A percentile compares a stretch with the other conserved stretches of the same genome.
These are phyloP conservation scores for Caenorhabditis sinica DNA, from an alignment of 2,888 invertebrate genomes.

Conservation along the genomic window DNA sequence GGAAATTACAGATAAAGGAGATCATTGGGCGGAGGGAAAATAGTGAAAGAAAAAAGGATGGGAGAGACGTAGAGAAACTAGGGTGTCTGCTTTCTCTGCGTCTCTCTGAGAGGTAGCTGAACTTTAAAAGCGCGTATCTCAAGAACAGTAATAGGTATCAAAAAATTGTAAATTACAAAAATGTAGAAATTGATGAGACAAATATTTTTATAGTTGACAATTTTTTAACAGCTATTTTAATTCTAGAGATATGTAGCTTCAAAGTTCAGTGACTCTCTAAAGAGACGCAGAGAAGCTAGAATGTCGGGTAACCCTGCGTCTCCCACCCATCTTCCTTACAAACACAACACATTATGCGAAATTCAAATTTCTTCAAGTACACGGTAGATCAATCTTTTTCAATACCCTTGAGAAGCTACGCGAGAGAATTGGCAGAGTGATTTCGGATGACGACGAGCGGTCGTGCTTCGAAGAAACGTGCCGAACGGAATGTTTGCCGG, in stretches of 20 bases:
- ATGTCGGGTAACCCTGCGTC: background rate
- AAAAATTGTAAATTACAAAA: background rate
- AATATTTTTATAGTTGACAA: background rate
- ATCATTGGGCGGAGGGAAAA: no score
- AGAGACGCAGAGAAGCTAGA: no score
- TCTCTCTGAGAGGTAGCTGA: background rate
- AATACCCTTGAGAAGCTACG: slow-evolving; percentile 50
- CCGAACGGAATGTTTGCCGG: slow-evolving; percentile 57
- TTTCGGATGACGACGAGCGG: slow-evolving; percentile 59
- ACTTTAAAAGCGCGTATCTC: background rate
- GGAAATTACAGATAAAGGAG: no score
- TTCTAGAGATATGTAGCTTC: background rate
- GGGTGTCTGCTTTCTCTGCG: background rate
- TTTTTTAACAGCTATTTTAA: background rate
- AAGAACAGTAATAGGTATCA: background rate
- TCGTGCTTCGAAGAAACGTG: slow-evolving; percentile 57
- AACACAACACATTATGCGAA: background rate
- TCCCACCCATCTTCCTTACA: background rate
- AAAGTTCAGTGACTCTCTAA: no score
- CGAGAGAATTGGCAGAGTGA: slow-evolving; percentile 60
- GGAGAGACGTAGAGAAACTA: no score
- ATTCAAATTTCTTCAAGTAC: slow-evolving; percentile 16
- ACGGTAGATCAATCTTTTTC: slow-evolving; percentile 47
- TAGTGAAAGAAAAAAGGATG: no score
- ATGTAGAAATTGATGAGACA: background rate